These are phyloP conservation scores for Charaxes varanes DNA, from an alignment of 1,140 invertebrate species.

Conservation along the genomic window DNA sequence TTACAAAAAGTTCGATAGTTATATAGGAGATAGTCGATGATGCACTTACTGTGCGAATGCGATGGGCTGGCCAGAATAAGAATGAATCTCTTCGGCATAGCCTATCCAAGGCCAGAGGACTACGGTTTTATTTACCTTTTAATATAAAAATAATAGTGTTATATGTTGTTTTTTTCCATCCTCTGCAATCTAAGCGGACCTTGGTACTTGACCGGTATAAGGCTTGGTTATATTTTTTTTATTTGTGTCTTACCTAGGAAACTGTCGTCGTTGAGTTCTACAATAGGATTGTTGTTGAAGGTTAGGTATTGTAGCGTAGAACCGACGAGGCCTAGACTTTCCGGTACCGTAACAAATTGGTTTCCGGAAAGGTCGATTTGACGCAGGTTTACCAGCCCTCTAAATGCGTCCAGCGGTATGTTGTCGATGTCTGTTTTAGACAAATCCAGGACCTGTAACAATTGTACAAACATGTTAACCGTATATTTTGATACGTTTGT, in stretches of 20 bases:
- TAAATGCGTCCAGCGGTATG: slow-evolving; percentile 65
- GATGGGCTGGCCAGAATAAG: no score
- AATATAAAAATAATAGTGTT: no score
- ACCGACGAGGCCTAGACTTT: slow-evolving; percentile 67
- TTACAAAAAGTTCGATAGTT: no score
- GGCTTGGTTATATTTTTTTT: neutral
- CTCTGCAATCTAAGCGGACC: no score
- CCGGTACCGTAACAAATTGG: slow-evolving; percentile 73
- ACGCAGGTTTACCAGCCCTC: slow-evolving; percentile 60
- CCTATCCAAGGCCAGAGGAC: no score
- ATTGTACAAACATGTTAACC: neutral
- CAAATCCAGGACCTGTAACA: slow-evolving; percentile 74
- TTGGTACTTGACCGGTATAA: no score
- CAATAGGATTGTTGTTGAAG: slow-evolving; percentile 75
- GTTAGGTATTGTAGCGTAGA: slow-evolving; percentile 71
- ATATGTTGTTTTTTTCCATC: no score
- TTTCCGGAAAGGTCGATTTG: slow-evolving; percentile 76
- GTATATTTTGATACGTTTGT: no score
- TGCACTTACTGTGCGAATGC: no score
- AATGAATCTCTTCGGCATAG: no score
- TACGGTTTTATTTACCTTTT: no score
- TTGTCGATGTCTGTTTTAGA: slow-evolving; percentile 74
- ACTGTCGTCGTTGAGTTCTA: slow-evolving; percentile 72
- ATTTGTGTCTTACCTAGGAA: slow-evolving; percentile 64
- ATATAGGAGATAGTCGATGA: no score